Base-by-base conservation (phyloP, 1,140 invertebrate genomes). In the Chironomus striatipennis region DNA sequence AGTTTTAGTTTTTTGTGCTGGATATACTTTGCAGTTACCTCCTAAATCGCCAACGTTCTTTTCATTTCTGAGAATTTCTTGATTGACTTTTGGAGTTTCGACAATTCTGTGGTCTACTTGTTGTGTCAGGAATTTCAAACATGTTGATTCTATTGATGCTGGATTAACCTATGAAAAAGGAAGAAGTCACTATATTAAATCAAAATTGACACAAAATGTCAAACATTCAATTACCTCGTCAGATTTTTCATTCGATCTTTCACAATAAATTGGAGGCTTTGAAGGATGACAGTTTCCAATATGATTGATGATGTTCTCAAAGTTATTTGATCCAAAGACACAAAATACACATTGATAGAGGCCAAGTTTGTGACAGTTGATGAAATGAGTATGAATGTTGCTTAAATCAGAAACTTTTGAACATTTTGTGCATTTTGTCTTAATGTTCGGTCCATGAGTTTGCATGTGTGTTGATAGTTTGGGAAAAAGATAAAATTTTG, bases 271-370 rank as follows among this genome's bases (percentile, higher is more conserved):
- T 1, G 65, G 65, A 9, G 18, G n/a, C 9, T 70, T 70, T 20
- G 65, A 70, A 20, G 65, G 7, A 70, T 70, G 65, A 3, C 9
- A 20, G 20, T 70, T 9, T 7, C 15, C 65, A 70, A 70, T 18
- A 20, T 70, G 65, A 20, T 18, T 9, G 1, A 9, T 10, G 7
- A 70, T 70, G 4, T 20, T 18, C 0, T n/a, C 9, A 70, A 70
- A 70, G 7, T n/a, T 21, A 20, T 21, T 20, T 3, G 65, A 18
- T 20, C 65, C 65, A 70, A 20, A 70, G 6, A 20, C 18, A 18
- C 65, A 70, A 20, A 18, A 70, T 4, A 70, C 65, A 18, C 65
- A 70, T 21, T 70, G 65, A 70, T 70, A 70, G 18, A 70, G 65
- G 0, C 65, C 65, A 21, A 20, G 20, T 0, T 5, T 12, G 0